A percentile compares a stretch with the other conserved stretches of the same genome.
phyloP scores from a whole-genome alignment of 2,888 invertebrate species.

The Hemaris fuciformis region DNA sequence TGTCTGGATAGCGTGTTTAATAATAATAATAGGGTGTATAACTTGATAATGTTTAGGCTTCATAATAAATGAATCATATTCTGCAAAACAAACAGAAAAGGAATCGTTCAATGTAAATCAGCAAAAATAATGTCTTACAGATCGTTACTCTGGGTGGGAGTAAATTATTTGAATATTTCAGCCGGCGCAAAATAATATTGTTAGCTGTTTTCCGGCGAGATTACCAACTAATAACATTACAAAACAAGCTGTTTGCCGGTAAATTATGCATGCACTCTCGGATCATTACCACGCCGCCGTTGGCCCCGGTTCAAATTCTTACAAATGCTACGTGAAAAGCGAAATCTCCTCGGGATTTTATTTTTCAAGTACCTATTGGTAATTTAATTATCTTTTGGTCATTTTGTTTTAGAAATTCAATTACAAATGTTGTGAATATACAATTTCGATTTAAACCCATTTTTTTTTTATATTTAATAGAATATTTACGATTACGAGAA shows the following conservation, averaged over 20 bases:
- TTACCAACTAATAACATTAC: constrained; percentile 81
- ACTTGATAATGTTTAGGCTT: neutral
- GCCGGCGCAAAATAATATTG: constrained; percentile 69
- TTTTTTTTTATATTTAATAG: too few species aligned
- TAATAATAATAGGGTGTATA: neutral
- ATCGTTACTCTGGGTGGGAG: constrained; percentile 55
- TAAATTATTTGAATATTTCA: constrained; percentile 79
- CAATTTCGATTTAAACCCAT: too few species aligned
- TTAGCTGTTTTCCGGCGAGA: constrained; percentile 75
- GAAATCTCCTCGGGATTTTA: constrained; percentile 11
- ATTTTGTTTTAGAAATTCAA: too few species aligned
- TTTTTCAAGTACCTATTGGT: neutral
- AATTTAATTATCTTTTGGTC: neutral
- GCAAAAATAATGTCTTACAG: constrained; percentile 32
- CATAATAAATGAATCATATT: neutral
- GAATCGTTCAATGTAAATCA: constrained; percentile 3
- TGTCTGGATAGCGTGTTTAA: neutral
- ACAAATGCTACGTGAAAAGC: constrained; percentile 48
- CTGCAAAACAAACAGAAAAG: neutral
- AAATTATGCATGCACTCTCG: constrained; percentile 81
- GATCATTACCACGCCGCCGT: constrained; percentile 73
- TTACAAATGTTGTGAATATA: too few species aligned
- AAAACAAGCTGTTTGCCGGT: constrained; percentile 77
- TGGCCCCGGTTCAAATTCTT: constrained; percentile 67
- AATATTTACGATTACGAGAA: too few species aligned